These are phyloP conservation scores for Sinonovacula constricta DNA, from an alignment of 1,140 invertebrate genomes.

Conservation along the genomic window DNA sequence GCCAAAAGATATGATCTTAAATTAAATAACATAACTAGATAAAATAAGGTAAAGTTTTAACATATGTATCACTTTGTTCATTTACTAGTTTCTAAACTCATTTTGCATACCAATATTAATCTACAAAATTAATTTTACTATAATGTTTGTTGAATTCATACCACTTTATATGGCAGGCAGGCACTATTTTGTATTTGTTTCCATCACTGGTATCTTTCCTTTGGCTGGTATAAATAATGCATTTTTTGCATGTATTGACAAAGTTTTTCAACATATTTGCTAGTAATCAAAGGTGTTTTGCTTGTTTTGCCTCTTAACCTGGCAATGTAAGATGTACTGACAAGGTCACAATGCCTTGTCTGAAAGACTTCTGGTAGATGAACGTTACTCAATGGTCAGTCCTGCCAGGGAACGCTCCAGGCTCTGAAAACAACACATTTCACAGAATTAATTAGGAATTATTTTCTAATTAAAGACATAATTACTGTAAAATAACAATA, in stretches of 20 bases:
- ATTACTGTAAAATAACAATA: no score
- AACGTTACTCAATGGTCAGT: constrained; percentile 68
- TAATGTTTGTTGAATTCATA: no score
- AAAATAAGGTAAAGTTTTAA: no score
- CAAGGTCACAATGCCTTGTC: neutral
- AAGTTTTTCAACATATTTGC: neutral
- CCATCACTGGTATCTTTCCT: neutral
- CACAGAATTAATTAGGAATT: no score
- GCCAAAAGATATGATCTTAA: no score
- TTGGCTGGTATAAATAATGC: neutral
- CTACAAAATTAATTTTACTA: no score
- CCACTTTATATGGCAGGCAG: no score
- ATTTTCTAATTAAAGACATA: no score
- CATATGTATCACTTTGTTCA: no score
- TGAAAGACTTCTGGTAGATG: constrained; percentile 37
- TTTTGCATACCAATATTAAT: no score
- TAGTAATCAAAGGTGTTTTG: neutral
- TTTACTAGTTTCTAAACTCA: no score
- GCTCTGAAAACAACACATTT: constrained; percentile 72
- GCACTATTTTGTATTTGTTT: neutral
- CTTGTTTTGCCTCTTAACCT: neutral
- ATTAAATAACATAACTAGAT: no score
- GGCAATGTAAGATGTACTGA: neutral
- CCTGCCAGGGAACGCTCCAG: constrained; percentile 75
- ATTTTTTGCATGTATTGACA: neutral